Evolutionary conservation across 2,797 vertebrate genomes (phyloP).

Genomic region (Rhyacichthys aspro): DNA sequence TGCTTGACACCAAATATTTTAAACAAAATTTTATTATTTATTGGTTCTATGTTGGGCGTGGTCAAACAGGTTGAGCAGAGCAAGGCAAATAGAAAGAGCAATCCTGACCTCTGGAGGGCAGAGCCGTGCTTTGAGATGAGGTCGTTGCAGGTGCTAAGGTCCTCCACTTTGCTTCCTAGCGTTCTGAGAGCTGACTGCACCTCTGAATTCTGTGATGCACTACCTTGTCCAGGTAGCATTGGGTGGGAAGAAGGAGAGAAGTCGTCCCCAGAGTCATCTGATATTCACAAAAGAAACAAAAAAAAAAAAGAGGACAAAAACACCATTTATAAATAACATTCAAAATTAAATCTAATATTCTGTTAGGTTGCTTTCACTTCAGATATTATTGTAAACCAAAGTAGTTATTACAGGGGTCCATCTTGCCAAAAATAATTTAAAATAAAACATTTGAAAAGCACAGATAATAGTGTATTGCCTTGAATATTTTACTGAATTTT

Average conservation of each 20-base stretch:
- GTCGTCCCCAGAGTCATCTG: slow-evolving; percentile 95
- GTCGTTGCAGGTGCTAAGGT: slow-evolving; percentile 96
- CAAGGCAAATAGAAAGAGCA: not conserved
- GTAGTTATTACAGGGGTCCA: no score
- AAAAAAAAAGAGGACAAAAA: not conserved
- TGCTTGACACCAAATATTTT: no score
- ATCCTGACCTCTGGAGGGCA: slow-evolving; percentile 88
- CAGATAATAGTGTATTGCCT: no score
- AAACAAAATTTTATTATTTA: not conserved
- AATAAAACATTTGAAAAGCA: no score
- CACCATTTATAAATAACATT: not conserved
- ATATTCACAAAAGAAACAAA: slow-evolving; percentile 8
- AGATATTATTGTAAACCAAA: no score
- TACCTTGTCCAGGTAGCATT: slow-evolving; percentile 71
- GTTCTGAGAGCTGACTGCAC: slow-evolving; percentile 92
- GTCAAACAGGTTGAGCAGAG: not conserved
- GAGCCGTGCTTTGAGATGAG: slow-evolving; percentile 97
- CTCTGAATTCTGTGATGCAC: slow-evolving; percentile 86
- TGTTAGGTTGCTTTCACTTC: no score
- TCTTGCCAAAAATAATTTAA: no score
- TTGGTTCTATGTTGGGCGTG: not conserved
- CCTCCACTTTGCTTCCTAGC: slow-evolving; percentile 94
- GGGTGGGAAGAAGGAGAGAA: slow-evolving; percentile 82
- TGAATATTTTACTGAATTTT: not conserved
- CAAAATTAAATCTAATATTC: no score